phyloP scores from a whole-genome alignment of 2,797 vertebrate species.

The Erethizon dorsatum region DNA sequence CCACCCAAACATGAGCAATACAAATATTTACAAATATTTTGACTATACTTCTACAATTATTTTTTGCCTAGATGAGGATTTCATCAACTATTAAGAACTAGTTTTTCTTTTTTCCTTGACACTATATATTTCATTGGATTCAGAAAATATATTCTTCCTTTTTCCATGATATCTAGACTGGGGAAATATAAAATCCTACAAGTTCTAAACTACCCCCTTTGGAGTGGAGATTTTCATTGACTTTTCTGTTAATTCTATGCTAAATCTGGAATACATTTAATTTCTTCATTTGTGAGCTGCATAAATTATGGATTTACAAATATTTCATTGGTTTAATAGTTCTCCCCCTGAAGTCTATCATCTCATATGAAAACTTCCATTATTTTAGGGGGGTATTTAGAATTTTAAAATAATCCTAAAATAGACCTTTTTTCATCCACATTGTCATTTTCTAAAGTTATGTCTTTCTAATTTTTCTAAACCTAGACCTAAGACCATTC shows the following conservation, averaged over 20 bases:
- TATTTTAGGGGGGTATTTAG: background rate
- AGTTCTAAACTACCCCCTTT: background rate
- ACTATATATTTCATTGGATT: background rate
- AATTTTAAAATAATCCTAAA: constrained; percentile 6
- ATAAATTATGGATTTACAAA: background rate
- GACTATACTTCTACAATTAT: background rate
- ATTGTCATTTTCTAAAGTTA: background rate
- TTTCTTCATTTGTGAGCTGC: background rate
- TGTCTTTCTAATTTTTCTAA: constrained; percentile 4
- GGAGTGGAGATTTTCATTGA: background rate
- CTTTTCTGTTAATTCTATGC: background rate
- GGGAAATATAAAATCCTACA: background rate
- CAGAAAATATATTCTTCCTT: background rate
- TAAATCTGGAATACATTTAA: background rate
- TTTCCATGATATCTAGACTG: background rate
- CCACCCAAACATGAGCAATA: background rate
- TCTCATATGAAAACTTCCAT: background rate
- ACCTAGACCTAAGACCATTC: background rate
- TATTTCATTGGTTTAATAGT: background rate
- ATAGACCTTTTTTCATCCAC: background rate
- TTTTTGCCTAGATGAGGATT: background rate
- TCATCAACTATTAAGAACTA: background rate
- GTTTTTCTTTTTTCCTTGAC: background rate
- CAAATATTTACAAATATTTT: background rate
- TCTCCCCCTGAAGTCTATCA: background rate